Base-by-base conservation (phyloP, 2,113 vertebrate species). In the Lota lota region DNA sequence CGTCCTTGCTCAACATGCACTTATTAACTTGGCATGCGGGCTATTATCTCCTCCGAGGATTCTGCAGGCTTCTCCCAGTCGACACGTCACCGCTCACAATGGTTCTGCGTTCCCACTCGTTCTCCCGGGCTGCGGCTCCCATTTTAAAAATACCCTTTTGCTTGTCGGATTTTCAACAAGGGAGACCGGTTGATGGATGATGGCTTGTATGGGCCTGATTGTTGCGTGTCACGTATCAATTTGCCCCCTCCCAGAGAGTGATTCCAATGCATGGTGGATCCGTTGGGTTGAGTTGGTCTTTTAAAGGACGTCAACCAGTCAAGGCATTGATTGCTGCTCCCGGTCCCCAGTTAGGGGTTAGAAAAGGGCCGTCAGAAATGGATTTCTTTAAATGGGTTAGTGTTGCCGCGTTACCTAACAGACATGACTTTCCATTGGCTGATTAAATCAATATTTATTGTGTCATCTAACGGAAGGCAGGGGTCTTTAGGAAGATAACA, bases 41-140 rank as follows among this genome's bases (percentile, higher is more conserved):
- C 14, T 71, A 80, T 80, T 74, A 68, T 56, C 6, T 59, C 18
- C 53, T 18, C 61, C 4, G 10, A 66, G 47, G 24, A 50, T 76
- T 54, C 61, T 51, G 66, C 54, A 68, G 73, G 2, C 18, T 33
- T 79, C 40, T 47, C 40, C 40, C 40, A 5, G 88, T 91, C 88
- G 65, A 86, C 79, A 75, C 80, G 86, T 88, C 84, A 86, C 24
- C 83, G 85, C 82, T 76, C 83, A 83, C 77, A 80, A 74, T 75
- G 78, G 66, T 54, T 73, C 61, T 72, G 70, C 75, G 61, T 12
- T 47, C 79, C 70, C 87, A 80, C 74, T 57, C 14, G 40, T 10
- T 47, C 40, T 47, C 12, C 40, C 12, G 40, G 1, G 6, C 40
- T 33, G 10, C 12, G 1, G 53, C 16, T 2, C 28, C 28, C 28